Evolutionary conservation across 92 coral and sea anemone genomes (phyloP), one percentile per base, ranked within the genome.

Genomic region (Zoanthus gigantus): DNA sequence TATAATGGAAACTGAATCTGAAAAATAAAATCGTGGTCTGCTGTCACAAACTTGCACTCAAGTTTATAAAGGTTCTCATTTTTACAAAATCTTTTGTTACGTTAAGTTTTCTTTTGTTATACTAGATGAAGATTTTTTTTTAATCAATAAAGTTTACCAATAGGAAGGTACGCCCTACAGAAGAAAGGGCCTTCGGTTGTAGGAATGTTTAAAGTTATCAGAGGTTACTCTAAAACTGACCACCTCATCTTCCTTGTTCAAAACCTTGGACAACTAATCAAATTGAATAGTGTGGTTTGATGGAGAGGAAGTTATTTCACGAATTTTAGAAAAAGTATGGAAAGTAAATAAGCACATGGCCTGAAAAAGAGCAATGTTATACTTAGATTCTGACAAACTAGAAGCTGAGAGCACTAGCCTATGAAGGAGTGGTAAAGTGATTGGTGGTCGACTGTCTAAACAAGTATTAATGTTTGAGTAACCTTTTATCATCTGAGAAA

Each of bases 381-480:
- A 30, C 47, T 31, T 37, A 30, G 30, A n/a, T 8, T 44, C 53
- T 44, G 23, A 74, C 78, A 74, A 44, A 6, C 48, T 42, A 13
- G 53, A 47, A 7, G 69, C 69, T 63, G 69, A 63, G 69, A 63
- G 18, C 29, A 63, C 30, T 16, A 63, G 7, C 69, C 69, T 44
- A 61, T 77, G 73, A 34, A 83, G 85, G 17, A 92, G 80, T 45
- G 94, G 92, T 32, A 92, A 79, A 42, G 94, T 89, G 8, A 89
- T 58, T 17, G 92, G 92, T 42, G 83, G 63, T 47, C 90, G 73
- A 71, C 74, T 74, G 65, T 91, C 92, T 16, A 88, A 63, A 32
- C 92, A 85, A 37, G 74, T 68, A 65, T 87, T 87, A 12, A 83
- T 46, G 44, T 92, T 89, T 7, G 48, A 61, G 46, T 90, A 92